These are phyloP conservation scores for Neodon shergylaensis DNA, from an alignment of 2,113 vertebrate genomes.

Conservation along the genomic window DNA sequence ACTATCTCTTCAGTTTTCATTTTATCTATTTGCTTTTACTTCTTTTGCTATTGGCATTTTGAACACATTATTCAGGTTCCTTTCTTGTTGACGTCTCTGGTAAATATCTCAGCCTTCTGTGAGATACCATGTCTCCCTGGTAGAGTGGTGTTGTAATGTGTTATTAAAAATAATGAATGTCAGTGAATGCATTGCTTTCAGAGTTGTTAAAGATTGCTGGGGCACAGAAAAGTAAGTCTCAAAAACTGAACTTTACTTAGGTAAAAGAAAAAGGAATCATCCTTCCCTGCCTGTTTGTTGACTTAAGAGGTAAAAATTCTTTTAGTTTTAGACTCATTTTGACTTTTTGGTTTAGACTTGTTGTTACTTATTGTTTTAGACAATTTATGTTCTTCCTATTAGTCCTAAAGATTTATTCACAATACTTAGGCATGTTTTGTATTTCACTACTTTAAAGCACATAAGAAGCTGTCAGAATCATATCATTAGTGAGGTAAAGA, in stretches of 20 bases:
- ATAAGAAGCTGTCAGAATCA: neutral
- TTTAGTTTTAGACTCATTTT: neutral
- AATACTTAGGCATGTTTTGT: rapidly evolving
- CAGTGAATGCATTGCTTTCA: neutral
- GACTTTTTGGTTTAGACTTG: neutral
- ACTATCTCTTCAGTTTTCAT: neutral
- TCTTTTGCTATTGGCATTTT: neutral
- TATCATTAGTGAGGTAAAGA: neutral
- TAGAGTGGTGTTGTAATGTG: neutral
- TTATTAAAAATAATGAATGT: neutral
- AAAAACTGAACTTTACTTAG: neutral
- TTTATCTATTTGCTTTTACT: neutral
- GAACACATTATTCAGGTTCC: neutral
- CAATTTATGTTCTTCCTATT: neutral
- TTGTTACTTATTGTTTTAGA: neutral
- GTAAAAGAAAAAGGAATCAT: neutral
- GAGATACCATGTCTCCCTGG: neutral
- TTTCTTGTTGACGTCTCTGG: neutral
- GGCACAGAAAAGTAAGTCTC: neutral
- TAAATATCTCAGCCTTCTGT: neutral
- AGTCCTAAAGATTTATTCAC: too few species aligned
- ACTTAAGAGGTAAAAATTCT: neutral
- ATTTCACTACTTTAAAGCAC: neutral
- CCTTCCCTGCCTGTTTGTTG: rapidly evolving
- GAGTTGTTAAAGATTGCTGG: neutral